A percentile compares a stretch with the other conserved stretches of the same genome.
Evolutionary conservation across 2,113 vertebrate genomes (phyloP).

Genomic region (Gallinago media): DNA sequence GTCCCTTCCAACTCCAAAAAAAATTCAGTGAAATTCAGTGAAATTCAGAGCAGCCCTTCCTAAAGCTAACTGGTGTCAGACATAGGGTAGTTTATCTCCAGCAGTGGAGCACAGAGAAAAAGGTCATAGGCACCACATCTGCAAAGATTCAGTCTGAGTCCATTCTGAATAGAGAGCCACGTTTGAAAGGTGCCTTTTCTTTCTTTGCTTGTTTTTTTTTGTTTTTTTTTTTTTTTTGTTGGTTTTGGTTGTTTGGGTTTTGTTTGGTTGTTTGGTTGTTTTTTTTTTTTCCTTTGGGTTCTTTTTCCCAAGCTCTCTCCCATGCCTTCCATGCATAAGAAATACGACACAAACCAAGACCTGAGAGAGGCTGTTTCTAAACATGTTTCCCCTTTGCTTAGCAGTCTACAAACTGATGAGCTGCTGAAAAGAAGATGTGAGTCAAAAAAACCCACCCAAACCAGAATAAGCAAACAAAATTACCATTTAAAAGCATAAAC

Average conservation of each 20-base stretch:
- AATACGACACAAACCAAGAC: neutral
- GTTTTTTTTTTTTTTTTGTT: neutral
- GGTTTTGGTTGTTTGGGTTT: too few species aligned
- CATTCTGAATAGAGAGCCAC: accelerated
- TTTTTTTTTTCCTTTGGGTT: too few species aligned
- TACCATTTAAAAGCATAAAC: neutral
- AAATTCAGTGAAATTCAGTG: too few species aligned
- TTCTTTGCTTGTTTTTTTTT: neutral
- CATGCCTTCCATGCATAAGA: neutral
- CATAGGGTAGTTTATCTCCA: neutral
- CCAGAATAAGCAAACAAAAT: neutral
- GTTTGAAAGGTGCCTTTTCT: neutral
- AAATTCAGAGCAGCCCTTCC: neutral
- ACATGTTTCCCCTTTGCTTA: neutral
- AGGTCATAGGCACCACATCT: accelerated
- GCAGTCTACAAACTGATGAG: neutral
- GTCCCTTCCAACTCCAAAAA: too few species aligned
- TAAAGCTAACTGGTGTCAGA: neutral
- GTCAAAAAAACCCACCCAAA: accelerated
- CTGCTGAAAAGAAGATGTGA: neutral
- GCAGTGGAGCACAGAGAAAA: neutral
- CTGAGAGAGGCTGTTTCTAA: neutral
- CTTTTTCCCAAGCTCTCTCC: neutral
- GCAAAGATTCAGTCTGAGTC: neutral
- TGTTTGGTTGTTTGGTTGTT: too few species aligned